A percentile compares a stretch with the other conserved stretches of the same genome.
phyloP scores from a whole-genome alignment of 2,797 vertebrate genomes.

The Crypturellus tataupa region DNA sequence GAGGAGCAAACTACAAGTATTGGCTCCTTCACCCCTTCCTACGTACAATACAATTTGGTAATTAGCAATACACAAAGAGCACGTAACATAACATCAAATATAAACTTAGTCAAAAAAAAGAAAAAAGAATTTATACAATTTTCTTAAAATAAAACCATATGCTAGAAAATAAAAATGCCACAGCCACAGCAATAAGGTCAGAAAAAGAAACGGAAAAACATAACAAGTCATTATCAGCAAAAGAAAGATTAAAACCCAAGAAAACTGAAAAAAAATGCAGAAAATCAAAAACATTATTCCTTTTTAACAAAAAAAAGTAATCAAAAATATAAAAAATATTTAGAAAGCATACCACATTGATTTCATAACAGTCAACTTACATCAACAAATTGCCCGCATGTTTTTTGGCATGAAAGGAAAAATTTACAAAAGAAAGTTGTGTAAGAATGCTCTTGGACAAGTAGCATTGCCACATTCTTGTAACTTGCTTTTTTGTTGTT shows the following conservation, averaged over 20 bases:
- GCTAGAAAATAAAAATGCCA: constrained; percentile 77
- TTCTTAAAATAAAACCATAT: constrained; percentile 57
- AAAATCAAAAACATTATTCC: constrained; percentile 74
- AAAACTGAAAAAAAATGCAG: constrained; percentile 71
- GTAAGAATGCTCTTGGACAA: constrained; percentile 98
- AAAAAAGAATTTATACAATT: constrained; percentile 37
- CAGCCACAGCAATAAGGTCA: constrained; percentile 66
- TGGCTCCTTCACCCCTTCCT: constrained; percentile 16
- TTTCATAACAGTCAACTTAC: constrained; percentile 95
- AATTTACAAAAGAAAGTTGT: constrained; percentile 99
- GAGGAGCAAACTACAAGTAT: constrained; percentile 5
- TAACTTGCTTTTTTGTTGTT: constrained; percentile 87
- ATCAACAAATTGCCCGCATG: constrained; percentile 99
- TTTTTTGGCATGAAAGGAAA: constrained; percentile 99
- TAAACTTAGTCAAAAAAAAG: constrained; percentile 71
- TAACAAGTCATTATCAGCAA: constrained; percentile 83
- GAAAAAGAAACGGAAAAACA: constrained; percentile 78
- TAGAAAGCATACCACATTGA: constrained; percentile 92
- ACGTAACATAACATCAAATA: constrained; percentile 71
- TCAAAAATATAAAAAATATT: constrained; percentile 86
- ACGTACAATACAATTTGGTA: constrained; percentile 50
- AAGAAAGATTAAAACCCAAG: constrained; percentile 70
- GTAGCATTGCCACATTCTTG: constrained; percentile 92
- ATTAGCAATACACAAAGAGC: constrained; percentile 57
- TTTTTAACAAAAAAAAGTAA: constrained; percentile 28